Evolutionary conservation across 2,797 vertebrate species (phyloP), one percentile per base, ranked within the genome.

Genomic region (Trichosurus vulpecula): DNA sequence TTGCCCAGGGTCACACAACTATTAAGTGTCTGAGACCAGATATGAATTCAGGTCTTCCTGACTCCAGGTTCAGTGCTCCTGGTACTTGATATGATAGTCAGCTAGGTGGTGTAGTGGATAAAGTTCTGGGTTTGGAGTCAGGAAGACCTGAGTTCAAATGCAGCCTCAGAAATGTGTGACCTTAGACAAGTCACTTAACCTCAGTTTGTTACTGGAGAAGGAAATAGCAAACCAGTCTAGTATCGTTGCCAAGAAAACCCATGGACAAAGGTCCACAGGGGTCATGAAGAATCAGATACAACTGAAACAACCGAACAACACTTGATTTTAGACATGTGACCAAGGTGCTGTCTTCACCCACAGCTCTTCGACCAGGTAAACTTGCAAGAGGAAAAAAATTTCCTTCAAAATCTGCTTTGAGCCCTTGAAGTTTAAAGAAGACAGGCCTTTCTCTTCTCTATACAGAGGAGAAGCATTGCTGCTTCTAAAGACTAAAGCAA

Each of bases 401-500:
- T 61, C 90, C 51, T 96, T 95, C 81, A 57, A 90, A 52, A 89
- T 81, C 92, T 96, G 56, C 51, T 81, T 94, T 90, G 52, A 54
- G 56, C 29, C 90, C 47, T 66, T 96, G 58, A 93, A 96, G 93
- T 52, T 47, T 51, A 0, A 87, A 94, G 52, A 91, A 54, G 52
- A 54, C 10, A 30, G 91, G 74, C 95, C 90, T 95, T 93, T 93
- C 91, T 93, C 51, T 58, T 52, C 87, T 95, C 94, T 56, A 92
- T 93, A 90, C 92, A 92, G 53, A 93, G 30, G 41, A 56, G n/a
- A 91, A 11, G 92, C 55, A 92, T 53, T 87, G 35, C 92, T 92
- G 57, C 41, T n/a, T n/a, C n/a, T n/a, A n/a, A 93, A 30, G 57
- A 31, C 90, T 97, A 93, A 74, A 95, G 90, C 92, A 97, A 93